These are phyloP conservation scores for Eristalis tenax DNA, from an alignment of 2,888 invertebrate species.

Conservation along the genomic window DNA sequence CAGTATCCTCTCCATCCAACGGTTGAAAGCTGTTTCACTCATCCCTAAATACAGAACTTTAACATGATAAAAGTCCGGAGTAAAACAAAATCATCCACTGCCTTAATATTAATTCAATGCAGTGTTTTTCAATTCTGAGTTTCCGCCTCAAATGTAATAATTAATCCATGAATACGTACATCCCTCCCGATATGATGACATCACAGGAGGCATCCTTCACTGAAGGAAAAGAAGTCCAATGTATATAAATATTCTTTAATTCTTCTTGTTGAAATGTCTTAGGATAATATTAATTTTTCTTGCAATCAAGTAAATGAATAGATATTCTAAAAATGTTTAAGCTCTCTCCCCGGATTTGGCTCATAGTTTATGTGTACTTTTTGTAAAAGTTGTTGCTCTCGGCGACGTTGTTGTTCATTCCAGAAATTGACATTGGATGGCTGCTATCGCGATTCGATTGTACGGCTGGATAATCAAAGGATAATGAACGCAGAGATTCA, in stretches of 20 bases:
- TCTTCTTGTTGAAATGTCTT: slow-evolving; percentile 52
- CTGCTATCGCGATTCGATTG: slow-evolving; percentile 35
- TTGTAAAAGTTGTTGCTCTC: slow-evolving; percentile 60
- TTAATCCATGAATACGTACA: too few relatives aligned
- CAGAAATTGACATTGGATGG: slow-evolving; percentile 62
- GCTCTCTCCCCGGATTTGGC: slow-evolving; percentile 22
- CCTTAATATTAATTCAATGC: too few relatives aligned
- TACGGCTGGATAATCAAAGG: slow-evolving; percentile 47
- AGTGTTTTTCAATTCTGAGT: too few relatives aligned
- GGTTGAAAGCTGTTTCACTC: too few relatives aligned
- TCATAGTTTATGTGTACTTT: slow-evolving; percentile 63
- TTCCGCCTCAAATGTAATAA: too few relatives aligned
- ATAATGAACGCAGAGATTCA: slow-evolving; percentile 53
- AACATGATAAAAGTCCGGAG: too few relatives aligned
- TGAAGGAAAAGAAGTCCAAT: not conserved
- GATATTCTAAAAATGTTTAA: slow-evolving; percentile 30
- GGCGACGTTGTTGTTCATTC: slow-evolving; percentile 42
- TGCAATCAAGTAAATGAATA: slow-evolving; percentile 55
- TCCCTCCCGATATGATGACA: too few relatives aligned
- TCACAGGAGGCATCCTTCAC: too few relatives aligned
- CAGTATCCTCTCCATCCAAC: too few relatives aligned
- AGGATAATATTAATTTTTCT: slow-evolving; percentile 41
- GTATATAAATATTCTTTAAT: slow-evolving; percentile 59
- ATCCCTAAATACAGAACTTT: too few relatives aligned
- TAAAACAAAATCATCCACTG: too few relatives aligned